A percentile compares a stretch with the other conserved stretches of the same genome.
These are phyloP conservation scores for Zaprionus vittiger DNA, from an alignment of 1,140 invertebrate species.

Conservation along the genomic window DNA sequence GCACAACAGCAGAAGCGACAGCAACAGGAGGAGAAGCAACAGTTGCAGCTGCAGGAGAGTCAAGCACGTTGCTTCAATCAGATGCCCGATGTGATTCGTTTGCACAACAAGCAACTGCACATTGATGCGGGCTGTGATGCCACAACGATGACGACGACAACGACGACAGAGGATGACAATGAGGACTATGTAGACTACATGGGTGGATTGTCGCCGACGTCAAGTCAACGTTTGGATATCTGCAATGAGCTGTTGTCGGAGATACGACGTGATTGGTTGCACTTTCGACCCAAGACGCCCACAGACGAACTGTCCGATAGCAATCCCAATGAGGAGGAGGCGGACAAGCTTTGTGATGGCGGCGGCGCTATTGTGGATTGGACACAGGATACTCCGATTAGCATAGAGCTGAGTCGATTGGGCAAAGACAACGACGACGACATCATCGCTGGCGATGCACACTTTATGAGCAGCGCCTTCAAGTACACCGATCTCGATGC, in stretches of 20 bases:
- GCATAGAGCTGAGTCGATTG: constrained; percentile 85
- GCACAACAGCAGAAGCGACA: constrained; percentile 63
- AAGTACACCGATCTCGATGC: constrained; percentile 79
- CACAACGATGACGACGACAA: not conserved
- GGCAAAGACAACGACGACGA: constrained; percentile 41
- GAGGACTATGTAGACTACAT: constrained; percentile 58
- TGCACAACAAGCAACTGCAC: constrained; percentile 63
- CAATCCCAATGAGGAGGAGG: constrained; percentile 34
- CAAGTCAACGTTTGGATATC: constrained; percentile 80
- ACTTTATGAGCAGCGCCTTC: constrained; percentile 73
- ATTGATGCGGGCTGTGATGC: constrained; percentile 46
- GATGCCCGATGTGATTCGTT: constrained; percentile 76
- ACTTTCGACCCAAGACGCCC: constrained; percentile 91
- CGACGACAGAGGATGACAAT: constrained; percentile 28
- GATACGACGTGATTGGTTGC: constrained; percentile 86
- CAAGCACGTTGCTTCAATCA: constrained; percentile 60
- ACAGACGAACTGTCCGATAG: constrained; percentile 68
- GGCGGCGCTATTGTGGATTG: constrained; percentile 84
- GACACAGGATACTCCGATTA: constrained; percentile 86
- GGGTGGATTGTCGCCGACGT: constrained; percentile 75
- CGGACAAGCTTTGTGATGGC: constrained; percentile 53
- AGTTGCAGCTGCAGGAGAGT: constrained; percentile 44
- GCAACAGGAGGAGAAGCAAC: constrained; percentile 46
- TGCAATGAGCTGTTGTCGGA: constrained; percentile 82
- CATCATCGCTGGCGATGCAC: constrained; percentile 17